Conservation (phyloP, 2,113 vertebrate species). For the Rissa tridactyla region DNA sequence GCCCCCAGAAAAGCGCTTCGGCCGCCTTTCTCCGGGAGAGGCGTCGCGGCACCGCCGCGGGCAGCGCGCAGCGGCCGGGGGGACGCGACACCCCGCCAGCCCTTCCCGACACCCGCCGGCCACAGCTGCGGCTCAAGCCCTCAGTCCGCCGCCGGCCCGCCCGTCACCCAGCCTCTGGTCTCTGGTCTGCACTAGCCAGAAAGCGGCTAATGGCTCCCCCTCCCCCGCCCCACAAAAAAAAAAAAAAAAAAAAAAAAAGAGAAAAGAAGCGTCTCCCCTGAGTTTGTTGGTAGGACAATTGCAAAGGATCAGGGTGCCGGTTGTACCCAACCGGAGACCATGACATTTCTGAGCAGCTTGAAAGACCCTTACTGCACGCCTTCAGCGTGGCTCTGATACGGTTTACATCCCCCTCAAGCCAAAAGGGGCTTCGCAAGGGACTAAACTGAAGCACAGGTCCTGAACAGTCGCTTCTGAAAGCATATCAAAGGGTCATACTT, state of each 20-base stretch:
- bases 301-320: neutral
- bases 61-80: neutral
- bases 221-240: neutral
- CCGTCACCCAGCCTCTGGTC: too few species aligned
- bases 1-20: neutral
- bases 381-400: fast-evolving
- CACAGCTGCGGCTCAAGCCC: too few species aligned
- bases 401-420: neutral
- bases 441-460: neutral
- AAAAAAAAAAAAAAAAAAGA: neutral
- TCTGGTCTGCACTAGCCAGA: neutral
- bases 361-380: too few species aligned
- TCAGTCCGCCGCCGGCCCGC: neutral
- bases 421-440: neutral
- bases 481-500: neutral
- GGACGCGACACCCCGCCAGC: too few species aligned
- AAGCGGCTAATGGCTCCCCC: neutral
- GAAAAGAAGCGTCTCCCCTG: neutral
- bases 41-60: neutral
- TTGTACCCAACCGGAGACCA: too few species aligned
- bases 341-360: too few species aligned
- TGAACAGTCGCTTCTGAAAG: neutral
- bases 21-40: too few species aligned
- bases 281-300: neutral
- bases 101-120: too few species aligned